Evolutionary conservation across 2,113 vertebrate genomes (phyloP).

Genomic region (Crotalus tigris): DNA sequence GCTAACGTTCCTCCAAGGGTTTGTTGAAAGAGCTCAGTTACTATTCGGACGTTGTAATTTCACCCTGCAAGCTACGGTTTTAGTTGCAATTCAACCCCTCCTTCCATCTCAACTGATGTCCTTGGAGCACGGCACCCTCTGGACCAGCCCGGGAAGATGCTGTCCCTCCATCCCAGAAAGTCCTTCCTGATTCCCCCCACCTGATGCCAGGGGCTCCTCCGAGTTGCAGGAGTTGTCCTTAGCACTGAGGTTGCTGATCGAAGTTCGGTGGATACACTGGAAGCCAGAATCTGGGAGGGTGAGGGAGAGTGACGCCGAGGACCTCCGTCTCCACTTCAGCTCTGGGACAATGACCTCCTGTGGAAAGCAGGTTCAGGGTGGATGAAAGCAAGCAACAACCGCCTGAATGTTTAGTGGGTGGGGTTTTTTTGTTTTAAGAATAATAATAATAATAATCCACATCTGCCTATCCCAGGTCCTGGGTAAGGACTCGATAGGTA

Average conservation of each 20-base stretch:
- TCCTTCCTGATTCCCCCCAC: slow-evolving; percentile 28
- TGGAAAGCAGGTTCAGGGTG: not conserved
- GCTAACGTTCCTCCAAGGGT: too few relatives aligned
- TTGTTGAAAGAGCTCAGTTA: not conserved
- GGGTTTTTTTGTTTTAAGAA: too few relatives aligned
- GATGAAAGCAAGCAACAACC: not conserved
- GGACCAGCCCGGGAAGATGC: not conserved
- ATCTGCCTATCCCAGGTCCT: too few relatives aligned
- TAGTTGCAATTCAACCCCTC: not conserved
- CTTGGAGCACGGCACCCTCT: not conserved
- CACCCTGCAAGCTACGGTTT: too few relatives aligned
- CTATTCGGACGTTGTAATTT: too few relatives aligned
- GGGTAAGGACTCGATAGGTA: too few relatives aligned
- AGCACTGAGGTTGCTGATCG: slow-evolving; percentile 76
- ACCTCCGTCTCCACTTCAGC: slow-evolving; percentile 90
- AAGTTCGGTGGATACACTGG: slow-evolving; percentile 75
- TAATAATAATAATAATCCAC: too few relatives aligned
- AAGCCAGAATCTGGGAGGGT: slow-evolving; percentile 76
- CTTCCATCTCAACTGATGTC: not conserved
- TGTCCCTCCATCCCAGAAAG: not conserved
- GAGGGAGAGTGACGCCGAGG: slow-evolving; percentile 75
- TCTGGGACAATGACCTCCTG: slow-evolving; percentile 82
- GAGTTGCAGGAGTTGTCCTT: slow-evolving; percentile 77
- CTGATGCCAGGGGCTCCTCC: slow-evolving; percentile 71
- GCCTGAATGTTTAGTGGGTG: not conserved